These are phyloP conservation scores for Spialia ferax DNA, from an alignment of 2,888 invertebrate genomes.

Conservation along the genomic window DNA sequence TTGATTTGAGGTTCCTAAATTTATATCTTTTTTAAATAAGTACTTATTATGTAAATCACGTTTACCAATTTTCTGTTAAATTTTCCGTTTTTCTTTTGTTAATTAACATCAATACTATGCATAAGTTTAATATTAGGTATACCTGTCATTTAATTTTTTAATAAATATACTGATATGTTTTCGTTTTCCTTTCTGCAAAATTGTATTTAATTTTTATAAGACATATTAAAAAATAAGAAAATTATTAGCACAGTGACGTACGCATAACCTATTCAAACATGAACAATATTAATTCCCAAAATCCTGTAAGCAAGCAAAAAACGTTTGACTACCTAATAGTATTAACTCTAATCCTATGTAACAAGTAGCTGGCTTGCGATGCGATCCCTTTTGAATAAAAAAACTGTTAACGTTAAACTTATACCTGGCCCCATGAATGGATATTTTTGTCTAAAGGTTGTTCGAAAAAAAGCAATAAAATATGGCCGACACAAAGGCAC, in stretches of 20 bases:
- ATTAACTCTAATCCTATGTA: slow-evolving; percentile 52
- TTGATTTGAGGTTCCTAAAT: no score
- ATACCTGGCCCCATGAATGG: slow-evolving; percentile 82
- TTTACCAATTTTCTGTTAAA: no score
- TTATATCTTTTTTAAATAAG: no score
- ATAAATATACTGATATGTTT: no score
- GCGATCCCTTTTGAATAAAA: slow-evolving; percentile 58
- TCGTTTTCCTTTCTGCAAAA: no score
- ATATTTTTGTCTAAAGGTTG: slow-evolving; percentile 73
- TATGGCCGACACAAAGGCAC: slow-evolving; percentile 82
- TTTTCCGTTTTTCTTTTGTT: no score
- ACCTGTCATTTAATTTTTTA: no score
- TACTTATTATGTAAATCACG: no score
- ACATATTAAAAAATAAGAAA: background rate
- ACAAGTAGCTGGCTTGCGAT: slow-evolving; percentile 42
- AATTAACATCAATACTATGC: no score
- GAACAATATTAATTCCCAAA: background rate
- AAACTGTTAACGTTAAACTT: slow-evolving; percentile 69
- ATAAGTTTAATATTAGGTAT: no score
- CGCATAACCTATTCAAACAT: slow-evolving; percentile 1
- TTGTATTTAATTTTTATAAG: background rate
- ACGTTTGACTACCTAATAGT: slow-evolving; percentile 5
- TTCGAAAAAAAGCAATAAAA: slow-evolving; percentile 75
- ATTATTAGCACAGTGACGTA: background rate
- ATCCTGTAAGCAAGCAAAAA: slow-evolving; percentile 13